These are phyloP conservation scores for Gobiocypris rarus DNA, from an alignment of 2,113 vertebrate species.

Conservation along the genomic window DNA sequence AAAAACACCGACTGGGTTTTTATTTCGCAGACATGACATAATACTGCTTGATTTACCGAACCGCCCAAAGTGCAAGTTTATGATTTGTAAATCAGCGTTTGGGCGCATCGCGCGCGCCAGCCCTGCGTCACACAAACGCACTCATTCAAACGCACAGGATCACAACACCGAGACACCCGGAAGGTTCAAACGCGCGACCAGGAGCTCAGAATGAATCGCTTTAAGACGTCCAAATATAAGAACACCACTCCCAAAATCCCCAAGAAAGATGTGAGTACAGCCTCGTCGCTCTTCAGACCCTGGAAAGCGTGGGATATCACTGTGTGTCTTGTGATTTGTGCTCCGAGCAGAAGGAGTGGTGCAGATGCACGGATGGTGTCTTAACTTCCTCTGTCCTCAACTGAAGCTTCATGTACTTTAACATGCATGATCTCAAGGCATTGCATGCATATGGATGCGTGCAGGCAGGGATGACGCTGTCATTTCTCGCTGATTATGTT, in stretches of 20 bases:
- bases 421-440: not conserved
- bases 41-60: not conserved
- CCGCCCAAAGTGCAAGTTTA: not conserved
- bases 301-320: too few relatives aligned
- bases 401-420: not conserved
- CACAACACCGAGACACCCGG: constrained; percentile 73
- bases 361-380: constrained; percentile 54
- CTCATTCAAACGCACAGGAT: constrained; percentile 7
- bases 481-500: not conserved
- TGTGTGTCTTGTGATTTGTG: not conserved
- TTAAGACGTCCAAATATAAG: constrained; percentile 91
- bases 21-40: not conserved
- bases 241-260: constrained; percentile 85
- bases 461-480: not conserved
- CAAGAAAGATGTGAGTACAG: constrained; percentile 84
- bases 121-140: constrained; percentile 46
- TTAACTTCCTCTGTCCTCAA: constrained; percentile 68
- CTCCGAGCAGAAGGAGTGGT: constrained; percentile 54
- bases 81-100: constrained; percentile 24
- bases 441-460: not conserved
- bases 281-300: not conserved
- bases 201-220: constrained; percentile 86
- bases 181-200: constrained; percentile 70
- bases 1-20: not conserved
- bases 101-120: constrained; percentile 9